Conservation (phyloP, 1,140 invertebrate genomes). For the Spodoptera frugiperda region DNA sequence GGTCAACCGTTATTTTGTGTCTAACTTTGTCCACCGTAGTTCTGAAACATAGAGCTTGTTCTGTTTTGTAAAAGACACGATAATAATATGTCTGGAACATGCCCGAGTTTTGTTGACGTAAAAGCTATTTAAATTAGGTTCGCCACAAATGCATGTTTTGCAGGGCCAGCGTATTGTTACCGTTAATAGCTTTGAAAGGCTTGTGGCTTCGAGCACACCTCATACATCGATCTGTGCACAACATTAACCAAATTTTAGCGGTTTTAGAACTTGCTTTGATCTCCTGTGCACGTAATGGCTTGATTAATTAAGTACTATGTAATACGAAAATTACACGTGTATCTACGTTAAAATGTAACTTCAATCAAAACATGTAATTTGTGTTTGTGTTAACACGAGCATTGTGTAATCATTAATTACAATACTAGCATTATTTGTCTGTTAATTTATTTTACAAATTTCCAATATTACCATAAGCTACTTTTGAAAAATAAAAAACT, state of each 20-base stretch:
- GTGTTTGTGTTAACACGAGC: too few species aligned
- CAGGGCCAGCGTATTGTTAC: not conserved
- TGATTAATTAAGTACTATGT: too few species aligned
- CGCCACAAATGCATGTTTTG: not conserved
- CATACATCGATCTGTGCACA: not conserved
- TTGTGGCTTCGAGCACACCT: not conserved
- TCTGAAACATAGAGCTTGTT: constrained; percentile 33
- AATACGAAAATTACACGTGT: too few species aligned
- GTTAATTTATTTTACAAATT: too few species aligned
- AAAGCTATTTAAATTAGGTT: constrained; percentile 20
- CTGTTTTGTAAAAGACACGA: constrained; percentile 39
- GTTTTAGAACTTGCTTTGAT: too few species aligned
- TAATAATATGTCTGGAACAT: constrained; percentile 22
- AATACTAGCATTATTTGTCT: too few species aligned
- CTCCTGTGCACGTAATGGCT: not conserved
- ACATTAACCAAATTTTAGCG: not conserved
- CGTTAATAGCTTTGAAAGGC: constrained; percentile 18
- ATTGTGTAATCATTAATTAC: too few species aligned
- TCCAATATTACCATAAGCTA: too few species aligned
- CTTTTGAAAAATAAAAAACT: too few species aligned
- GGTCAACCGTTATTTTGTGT: constrained; percentile 40
- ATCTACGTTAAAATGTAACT: too few species aligned
- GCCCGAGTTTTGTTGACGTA: constrained; percentile 28
- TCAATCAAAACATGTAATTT: too few species aligned
- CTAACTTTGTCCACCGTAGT: constrained; percentile 45